phyloP scores from a whole-genome alignment of 1,140 invertebrate genomes.

The Acarapis woodi region DNA sequence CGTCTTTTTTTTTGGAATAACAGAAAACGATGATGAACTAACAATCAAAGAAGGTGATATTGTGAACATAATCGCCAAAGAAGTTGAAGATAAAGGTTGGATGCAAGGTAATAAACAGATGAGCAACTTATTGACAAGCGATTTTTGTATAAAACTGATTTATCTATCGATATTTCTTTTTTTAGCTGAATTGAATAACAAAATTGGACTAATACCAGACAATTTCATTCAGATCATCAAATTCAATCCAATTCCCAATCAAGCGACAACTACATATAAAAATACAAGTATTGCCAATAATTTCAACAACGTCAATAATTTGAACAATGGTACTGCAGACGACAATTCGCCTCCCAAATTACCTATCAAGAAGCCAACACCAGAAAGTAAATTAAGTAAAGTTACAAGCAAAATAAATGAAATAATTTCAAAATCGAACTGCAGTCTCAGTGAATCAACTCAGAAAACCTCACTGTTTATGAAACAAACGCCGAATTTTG shows the following conservation, averaged over 20 bases:
- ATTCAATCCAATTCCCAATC: background rate
- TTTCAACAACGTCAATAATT: too few relatives aligned
- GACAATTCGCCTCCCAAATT: background rate
- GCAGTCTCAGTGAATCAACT: too few relatives aligned
- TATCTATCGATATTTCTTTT: too few relatives aligned
- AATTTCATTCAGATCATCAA: slow-evolving; percentile 57
- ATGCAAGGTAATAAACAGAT: too few relatives aligned
- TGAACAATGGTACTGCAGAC: background rate
- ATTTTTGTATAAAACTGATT: too few relatives aligned
- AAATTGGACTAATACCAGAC: slow-evolving; percentile 75
- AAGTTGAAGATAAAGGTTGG: slow-evolving; percentile 78
- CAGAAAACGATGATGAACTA: slow-evolving; percentile 69
- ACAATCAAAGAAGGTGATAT: slow-evolving; percentile 61
- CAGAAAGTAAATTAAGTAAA: background rate
- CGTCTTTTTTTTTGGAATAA: too few relatives aligned
- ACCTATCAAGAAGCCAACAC: background rate
- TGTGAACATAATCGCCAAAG: slow-evolving; percentile 51
- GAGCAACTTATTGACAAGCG: too few relatives aligned
- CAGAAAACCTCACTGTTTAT: too few relatives aligned
- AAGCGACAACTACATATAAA: too few relatives aligned
- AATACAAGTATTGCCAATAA: too few relatives aligned
- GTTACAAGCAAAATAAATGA: background rate
- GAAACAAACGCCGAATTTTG: too few relatives aligned
- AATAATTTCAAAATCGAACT: too few relatives aligned
- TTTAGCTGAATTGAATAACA: slow-evolving; percentile 61